Percentiles rank a stretch among this genome's conserved stretches.
These are phyloP conservation scores for Lochmaea crataegi DNA, from an alignment of 2,888 invertebrate species.

Conservation along the genomic window DNA sequence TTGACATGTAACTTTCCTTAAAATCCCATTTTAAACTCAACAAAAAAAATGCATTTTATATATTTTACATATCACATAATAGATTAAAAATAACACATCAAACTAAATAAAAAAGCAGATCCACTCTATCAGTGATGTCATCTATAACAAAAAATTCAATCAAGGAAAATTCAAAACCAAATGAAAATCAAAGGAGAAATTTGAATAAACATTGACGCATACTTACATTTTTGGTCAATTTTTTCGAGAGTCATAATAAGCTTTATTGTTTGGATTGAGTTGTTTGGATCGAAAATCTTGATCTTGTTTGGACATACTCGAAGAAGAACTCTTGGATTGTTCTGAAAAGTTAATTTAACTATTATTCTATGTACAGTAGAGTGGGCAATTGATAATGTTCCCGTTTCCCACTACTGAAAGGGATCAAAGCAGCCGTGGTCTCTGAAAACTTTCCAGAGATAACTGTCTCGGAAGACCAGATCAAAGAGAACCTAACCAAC, in stretches of 20 bases:
- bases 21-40: too few relatives aligned
- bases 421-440: too few relatives aligned
- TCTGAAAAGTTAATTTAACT: slow-evolving; percentile 1
- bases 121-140: background rate
- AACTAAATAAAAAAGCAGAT: background rate
- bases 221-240: slow-evolving; percentile 14
- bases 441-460: too few relatives aligned
- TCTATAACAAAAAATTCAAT: background rate
- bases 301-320: slow-evolving; percentile 33
- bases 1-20: too few relatives aligned
- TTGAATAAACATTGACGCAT: background rate
- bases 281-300: slow-evolving; percentile 33
- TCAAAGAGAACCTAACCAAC: too few relatives aligned
- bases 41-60: background rate
- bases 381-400: too few relatives aligned
- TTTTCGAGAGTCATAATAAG: slow-evolving; percentile 26
- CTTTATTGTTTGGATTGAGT: slow-evolving; percentile 34
- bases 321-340: slow-evolving; percentile 9
- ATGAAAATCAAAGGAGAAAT: background rate
- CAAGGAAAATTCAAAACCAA: background rate
- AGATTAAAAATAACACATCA: background rate
- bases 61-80: background rate
- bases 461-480: too few relatives aligned
- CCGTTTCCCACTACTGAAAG: too few relatives aligned
- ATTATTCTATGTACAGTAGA: background rate